phyloP scores from a whole-genome alignment of 2,113 vertebrate species.

The Elephantulus edwardii region DNA sequence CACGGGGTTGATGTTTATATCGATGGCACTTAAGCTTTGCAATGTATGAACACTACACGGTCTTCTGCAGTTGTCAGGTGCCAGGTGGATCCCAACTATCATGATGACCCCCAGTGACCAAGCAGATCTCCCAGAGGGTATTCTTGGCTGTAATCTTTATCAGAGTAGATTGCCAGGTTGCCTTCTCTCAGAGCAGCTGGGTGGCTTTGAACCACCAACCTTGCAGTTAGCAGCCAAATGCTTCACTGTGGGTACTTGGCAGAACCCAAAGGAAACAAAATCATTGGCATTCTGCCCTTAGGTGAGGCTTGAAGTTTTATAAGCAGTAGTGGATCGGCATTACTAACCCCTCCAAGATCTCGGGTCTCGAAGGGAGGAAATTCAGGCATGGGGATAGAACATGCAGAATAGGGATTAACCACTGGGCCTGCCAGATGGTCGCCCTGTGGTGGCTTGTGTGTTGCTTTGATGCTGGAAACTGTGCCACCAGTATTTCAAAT shows the following conservation, averaged over 20 bases:
- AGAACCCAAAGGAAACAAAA: slow-evolving; percentile 2
- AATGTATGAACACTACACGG: not conserved
- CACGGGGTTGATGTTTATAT: not conserved
- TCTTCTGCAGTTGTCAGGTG: not conserved
- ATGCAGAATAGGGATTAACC: not conserved
- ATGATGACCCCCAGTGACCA: not conserved
- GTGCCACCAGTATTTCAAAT: not conserved
- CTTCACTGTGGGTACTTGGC: not conserved
- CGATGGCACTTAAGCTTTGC: not conserved
- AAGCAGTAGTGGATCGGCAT: not conserved
- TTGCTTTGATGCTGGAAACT: not conserved
- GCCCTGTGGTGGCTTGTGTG: not conserved
- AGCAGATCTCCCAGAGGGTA: not conserved
- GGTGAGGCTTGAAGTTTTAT: not conserved
- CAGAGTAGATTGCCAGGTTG: not conserved
- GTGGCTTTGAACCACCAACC: not conserved
- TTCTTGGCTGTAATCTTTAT: not conserved
- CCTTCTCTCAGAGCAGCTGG: not conserved
- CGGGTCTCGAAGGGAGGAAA: not conserved
- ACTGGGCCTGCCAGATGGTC: not conserved
- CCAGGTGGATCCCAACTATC: not conserved
- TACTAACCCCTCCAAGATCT: not conserved
- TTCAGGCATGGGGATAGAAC: not conserved
- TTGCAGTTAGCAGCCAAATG: not conserved
- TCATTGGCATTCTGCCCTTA: not conserved